These are phyloP conservation scores for Sminthurides aquaticus DNA, from an alignment of 2,888 invertebrate species.

Conservation along the genomic window DNA sequence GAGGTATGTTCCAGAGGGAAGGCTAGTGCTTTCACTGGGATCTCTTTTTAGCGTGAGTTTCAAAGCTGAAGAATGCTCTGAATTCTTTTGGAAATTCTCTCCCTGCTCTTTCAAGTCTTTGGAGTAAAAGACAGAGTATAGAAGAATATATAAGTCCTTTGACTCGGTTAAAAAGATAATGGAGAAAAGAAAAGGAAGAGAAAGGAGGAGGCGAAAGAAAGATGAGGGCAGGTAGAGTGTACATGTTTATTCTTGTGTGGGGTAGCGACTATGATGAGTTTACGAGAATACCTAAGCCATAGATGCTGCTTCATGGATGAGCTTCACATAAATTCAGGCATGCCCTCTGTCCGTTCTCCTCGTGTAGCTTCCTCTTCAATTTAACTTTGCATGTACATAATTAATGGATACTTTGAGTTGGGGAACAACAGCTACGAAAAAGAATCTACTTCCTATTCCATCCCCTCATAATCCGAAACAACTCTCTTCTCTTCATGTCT, in stretches of 20 bases:
- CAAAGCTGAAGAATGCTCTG: no score
- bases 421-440: not conserved
- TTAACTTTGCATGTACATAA: conserved; percentile 22
- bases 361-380: not conserved
- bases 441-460: no score
- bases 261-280: no score
- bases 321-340: conserved; percentile 13
- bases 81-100: not conserved
- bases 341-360: conserved; percentile 4
- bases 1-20: no score
- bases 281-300: no score
- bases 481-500: no score
- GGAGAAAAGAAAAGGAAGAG: not conserved
- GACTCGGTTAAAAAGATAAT: not conserved
- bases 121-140: no score
- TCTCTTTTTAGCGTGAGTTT: no score
- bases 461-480: conserved; percentile 19
- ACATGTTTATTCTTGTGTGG: no score
- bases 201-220: conserved; percentile 20
- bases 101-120: not conserved
- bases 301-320: no score
- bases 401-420: conserved; percentile 23
- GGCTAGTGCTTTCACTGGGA: no score
- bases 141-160: no score
- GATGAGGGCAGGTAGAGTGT: not conserved